Percentiles rank a stretch among this genome's conserved stretches.
Conservation (phyloP, 2,797 vertebrate species). For the Syngnathus acus region DNA sequence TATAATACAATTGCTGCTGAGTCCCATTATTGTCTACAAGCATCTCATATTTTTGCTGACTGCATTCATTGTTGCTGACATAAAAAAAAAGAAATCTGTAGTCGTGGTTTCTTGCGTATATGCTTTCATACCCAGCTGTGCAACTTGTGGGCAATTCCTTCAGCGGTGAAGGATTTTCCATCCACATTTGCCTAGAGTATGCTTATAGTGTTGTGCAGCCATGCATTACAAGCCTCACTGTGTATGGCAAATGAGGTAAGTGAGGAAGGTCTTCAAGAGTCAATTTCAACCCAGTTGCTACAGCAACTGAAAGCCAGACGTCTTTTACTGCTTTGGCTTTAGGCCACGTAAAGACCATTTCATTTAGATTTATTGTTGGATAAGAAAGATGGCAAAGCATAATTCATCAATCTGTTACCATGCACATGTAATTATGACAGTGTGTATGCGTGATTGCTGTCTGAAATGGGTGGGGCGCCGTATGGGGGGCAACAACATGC, state of each 20-base stretch:
- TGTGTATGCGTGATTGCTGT: not conserved
- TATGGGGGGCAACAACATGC: not conserved
- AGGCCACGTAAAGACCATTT: conserved; percentile 36
- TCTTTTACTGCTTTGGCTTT: conserved; percentile 35
- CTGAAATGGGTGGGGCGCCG: not conserved
- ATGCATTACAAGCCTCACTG: conserved; percentile 31
- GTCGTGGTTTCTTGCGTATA: conserved; percentile 7
- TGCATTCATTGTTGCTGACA: not conserved
- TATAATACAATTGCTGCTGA: not conserved
- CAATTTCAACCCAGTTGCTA: conserved; percentile 51
- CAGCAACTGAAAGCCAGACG: conserved; percentile 56
- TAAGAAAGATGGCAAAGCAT: conserved; percentile 20
- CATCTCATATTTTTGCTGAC: no score
- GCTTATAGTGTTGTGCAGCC: conserved; percentile 23
- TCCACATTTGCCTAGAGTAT: conserved; percentile 15
- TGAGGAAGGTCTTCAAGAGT: conserved; percentile 29
- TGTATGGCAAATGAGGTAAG: conserved; percentile 38
- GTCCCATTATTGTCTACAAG: no score
- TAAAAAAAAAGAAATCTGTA: not conserved
- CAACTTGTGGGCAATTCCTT: conserved; percentile 25
- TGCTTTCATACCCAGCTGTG: not conserved
- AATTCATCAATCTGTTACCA: not conserved
- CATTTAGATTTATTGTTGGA: conserved; percentile 41
- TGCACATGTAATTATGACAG: not conserved
- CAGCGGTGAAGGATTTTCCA: conserved; percentile 4